Evolutionary conservation across 2,797 vertebrate species (phyloP), one percentile per base, ranked within the genome.

Genomic region (Sphenopsis melanotis): DNA sequence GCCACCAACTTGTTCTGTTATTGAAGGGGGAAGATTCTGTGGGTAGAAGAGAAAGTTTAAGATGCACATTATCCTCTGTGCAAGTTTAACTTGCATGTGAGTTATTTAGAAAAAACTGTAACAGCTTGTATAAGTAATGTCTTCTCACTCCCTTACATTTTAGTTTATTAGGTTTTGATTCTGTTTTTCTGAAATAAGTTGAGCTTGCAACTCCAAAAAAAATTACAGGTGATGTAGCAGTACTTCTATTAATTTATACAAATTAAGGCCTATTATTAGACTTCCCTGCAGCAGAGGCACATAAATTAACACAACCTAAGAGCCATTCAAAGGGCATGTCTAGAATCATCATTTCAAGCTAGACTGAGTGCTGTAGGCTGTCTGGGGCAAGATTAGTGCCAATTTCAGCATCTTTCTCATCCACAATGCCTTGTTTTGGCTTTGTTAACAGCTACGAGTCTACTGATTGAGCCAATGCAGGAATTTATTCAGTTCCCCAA

Each of bases 21-120:
- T 96, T n/a, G 99, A 98, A 77, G 98, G 98, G 70, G 99, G 99
- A 88, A 99, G 98, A 95, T 99, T 99, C 99, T 99, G 96, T 36
- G 78, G 97, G 82, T 24, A 87, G 81, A 97, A 91, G 60, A 36
- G 61, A 34, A 13, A 75, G 17, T 81, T 82, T 30, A 56, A 36
- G 63, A 47, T 36, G 42, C 7, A 27, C 5, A 12, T 14, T 23
- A 36, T 34, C 19, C 13, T 27, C 23, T 2, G 2, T 7, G 4
- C 19, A 57, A 34, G 16, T 36, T 82, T 34, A 70, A 15, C 22
- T 41, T 37, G 30, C 7, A 20, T 4, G 10, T 10, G 30, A 70
- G 21, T 36, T 83, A 59, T 8, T 68, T 8, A 53, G 49, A 44
- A 81, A 71, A 72, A 55, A 49, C 34, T 41, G 13, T 10, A 77